Evolutionary conservation across 2,797 vertebrate genomes (phyloP).

Genomic region (Melopsittacus undulatus): DNA sequence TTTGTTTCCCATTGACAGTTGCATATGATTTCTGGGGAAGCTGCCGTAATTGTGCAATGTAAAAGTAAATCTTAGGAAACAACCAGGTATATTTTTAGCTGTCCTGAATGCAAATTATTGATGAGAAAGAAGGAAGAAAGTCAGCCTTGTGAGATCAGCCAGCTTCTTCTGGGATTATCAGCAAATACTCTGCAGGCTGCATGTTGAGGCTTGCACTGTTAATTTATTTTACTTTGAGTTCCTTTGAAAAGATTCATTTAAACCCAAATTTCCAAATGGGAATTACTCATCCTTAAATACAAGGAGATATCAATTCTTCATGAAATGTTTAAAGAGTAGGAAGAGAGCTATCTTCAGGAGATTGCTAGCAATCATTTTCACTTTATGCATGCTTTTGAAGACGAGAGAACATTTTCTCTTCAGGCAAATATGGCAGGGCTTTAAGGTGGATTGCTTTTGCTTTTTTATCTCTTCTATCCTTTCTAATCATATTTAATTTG

Average conservation of each 20-base stretch:
- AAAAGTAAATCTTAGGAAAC: constrained; percentile 4
- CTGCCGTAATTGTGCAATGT: neutral
- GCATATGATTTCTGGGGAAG: neutral
- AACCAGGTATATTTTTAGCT: neutral
- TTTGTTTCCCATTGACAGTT: neutral
- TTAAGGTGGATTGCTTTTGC: constrained; percentile 10
- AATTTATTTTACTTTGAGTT: constrained; percentile 31
- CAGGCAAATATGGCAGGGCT: neutral
- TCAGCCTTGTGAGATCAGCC: neutral
- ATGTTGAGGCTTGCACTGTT: neutral
- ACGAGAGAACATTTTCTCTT: neutral
- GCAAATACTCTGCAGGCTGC: constrained; percentile 18
- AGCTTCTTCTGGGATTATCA: neutral
- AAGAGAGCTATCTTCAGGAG: constrained; percentile 31
- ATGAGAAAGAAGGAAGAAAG: constrained; percentile 8
- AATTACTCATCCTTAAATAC: constrained; percentile 40
- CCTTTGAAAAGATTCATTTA: constrained; percentile 15
- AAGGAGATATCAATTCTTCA: constrained; percentile 19
- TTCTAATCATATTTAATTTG: constrained; percentile 35
- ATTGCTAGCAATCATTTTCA: constrained; percentile 24
- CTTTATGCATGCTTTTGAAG: constrained; percentile 10
- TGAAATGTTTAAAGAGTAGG: constrained; percentile 45
- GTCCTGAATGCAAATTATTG: constrained; percentile 5
- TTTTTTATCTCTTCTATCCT: constrained; percentile 23
- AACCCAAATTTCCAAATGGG: constrained; percentile 31